A percentile compares a stretch with the other conserved stretches of the same genome.
phyloP scores from a whole-genome alignment of 2,113 vertebrate species.

The Rutilus rutilus region DNA sequence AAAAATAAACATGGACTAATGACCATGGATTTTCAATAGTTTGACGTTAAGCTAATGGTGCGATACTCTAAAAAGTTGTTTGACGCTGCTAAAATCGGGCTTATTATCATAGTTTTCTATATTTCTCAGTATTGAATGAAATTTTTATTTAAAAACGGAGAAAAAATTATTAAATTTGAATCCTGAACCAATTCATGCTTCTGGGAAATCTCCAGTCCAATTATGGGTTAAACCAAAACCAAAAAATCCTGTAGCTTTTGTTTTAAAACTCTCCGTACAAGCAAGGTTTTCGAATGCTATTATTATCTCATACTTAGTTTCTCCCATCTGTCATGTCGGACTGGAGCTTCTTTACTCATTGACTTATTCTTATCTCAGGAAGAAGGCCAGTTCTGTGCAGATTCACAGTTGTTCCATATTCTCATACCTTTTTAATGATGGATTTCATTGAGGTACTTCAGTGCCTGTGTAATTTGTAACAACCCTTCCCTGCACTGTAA shows the following conservation, averaged over 20 bases:
- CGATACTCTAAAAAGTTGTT: background rate
- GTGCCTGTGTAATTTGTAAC: background rate
- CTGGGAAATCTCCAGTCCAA: background rate
- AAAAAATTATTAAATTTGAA: background rate
- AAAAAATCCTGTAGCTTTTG: background rate
- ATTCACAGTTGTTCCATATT: background rate
- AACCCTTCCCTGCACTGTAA: background rate
- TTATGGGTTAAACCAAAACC: background rate
- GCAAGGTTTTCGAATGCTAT: background rate
- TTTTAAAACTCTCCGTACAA: background rate
- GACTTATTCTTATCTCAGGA: constrained; percentile 6
- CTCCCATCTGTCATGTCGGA: background rate
- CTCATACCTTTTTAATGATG: background rate
- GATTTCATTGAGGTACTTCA: background rate
- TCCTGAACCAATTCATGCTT: background rate
- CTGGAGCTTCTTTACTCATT: background rate
- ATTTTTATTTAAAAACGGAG: background rate
- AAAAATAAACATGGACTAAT: background rate
- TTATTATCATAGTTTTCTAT: background rate
- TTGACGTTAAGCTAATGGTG: background rate
- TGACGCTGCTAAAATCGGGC: background rate
- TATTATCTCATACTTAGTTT: background rate
- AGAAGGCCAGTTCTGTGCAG: background rate
- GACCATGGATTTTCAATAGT: background rate
- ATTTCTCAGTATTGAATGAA: background rate